phyloP scores from a whole-genome alignment of 2,113 vertebrate species.

The Pollachius pollachius region DNA sequence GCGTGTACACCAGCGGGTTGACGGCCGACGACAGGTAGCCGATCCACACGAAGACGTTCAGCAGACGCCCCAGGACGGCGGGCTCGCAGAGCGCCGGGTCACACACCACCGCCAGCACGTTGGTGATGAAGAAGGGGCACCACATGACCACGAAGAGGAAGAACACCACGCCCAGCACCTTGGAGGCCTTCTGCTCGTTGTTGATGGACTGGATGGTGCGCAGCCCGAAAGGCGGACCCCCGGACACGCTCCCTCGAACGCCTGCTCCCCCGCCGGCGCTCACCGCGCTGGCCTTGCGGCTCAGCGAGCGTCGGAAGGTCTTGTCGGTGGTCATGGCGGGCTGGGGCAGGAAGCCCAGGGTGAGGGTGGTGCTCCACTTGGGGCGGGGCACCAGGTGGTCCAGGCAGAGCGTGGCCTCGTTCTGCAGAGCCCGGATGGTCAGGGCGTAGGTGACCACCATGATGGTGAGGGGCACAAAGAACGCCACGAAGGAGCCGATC shows the following conservation, averaged over 20 bases:
- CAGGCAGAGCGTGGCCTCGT: constrained; percentile 86
- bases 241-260: constrained; percentile 12
- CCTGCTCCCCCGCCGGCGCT: constrained; percentile 32
- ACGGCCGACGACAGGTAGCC: constrained; percentile 94
- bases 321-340: constrained; percentile 88
- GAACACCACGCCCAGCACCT: constrained; percentile 95
- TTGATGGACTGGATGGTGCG: constrained; percentile 93
- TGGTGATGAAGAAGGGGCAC: constrained; percentile 97
- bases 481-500: constrained; percentile 91
- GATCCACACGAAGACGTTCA: constrained; percentile 96
- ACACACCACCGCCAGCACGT: constrained; percentile 89
- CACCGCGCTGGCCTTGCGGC: constrained; percentile 65
- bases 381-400: constrained; percentile 82
- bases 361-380: constrained; percentile 78
- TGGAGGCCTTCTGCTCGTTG: constrained; percentile 96
- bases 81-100: constrained; percentile 78
- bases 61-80: constrained; percentile 77
- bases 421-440: constrained; percentile 89
- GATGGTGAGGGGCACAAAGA: constrained; percentile 93
- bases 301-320: constrained; percentile 83
- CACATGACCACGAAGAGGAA: constrained; percentile 98
- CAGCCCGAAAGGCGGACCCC: constrained; percentile 66
- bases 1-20: constrained; percentile 91
- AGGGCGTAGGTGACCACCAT: constrained; percentile 96
- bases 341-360: constrained; percentile 85